Percentiles rank a stretch among this genome's conserved stretches.
phyloP scores from a whole-genome alignment of 1,140 invertebrate species.

The Teleogryllus occipitalis region DNA sequence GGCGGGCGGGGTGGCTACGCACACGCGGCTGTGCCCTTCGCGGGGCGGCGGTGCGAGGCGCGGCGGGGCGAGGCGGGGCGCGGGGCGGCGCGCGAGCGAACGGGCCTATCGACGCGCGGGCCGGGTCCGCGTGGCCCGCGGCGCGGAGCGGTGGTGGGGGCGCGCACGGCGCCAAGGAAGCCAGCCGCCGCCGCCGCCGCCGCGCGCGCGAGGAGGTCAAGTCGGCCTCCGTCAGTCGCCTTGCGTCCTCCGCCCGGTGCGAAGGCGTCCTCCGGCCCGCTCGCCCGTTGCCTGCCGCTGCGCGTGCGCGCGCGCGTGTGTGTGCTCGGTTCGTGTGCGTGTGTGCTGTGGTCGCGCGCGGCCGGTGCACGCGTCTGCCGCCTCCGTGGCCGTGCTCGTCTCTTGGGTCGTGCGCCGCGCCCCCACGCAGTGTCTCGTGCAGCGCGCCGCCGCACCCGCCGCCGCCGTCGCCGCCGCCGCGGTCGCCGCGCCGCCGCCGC shows the following conservation, averaged over 20 bases:
- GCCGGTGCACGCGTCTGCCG: no score
- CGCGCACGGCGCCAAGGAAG: neutral
- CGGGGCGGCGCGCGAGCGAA: no score
- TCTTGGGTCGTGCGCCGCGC: neutral
- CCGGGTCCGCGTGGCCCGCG: neutral
- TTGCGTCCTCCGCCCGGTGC: neutral
- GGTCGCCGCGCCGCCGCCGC: no score
- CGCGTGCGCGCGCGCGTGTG: neutral
- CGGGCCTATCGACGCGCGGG: slow-evolving; percentile 1
- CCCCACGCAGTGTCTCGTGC: neutral
- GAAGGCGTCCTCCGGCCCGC: neutral
- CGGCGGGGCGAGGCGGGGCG: no score
- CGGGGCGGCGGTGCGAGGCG: no score
- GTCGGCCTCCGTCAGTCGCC: neutral
- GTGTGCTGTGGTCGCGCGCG: neutral
- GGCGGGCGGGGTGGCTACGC: no score
- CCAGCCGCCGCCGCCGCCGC: no score
- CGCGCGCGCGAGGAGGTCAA: neutral
- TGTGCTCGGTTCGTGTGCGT: no score
- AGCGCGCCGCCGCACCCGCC: no score
- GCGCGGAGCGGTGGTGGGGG: neutral
- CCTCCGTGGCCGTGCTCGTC: neutral
- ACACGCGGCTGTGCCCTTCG: neutral
- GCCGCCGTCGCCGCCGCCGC: no score
- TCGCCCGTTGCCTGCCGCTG: no score